Percentiles rank a stretch among this genome's conserved stretches.
These are phyloP conservation scores for Neotoxoptera formosana DNA, from an alignment of 1,140 invertebrate genomes.

Conservation along the genomic window DNA sequence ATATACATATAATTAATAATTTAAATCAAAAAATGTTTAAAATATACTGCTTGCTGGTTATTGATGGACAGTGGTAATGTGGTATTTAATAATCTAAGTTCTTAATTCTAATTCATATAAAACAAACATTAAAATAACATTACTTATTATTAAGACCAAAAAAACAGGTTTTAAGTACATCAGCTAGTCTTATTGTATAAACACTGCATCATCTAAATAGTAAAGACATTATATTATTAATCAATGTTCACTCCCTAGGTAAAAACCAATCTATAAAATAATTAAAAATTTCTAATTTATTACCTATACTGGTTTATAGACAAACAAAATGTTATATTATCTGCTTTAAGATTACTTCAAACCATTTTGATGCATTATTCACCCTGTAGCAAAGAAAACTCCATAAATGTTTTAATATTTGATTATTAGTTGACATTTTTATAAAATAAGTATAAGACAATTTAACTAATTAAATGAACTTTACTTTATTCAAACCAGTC, in stretches of 20 bases:
- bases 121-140: not conserved
- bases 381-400: not conserved
- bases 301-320: not conserved
- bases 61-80: not conserved
- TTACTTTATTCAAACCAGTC: too few species aligned
- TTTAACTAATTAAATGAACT: too few species aligned
- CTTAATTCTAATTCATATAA: not conserved
- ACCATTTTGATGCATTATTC: not conserved
- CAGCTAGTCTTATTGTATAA: not conserved
- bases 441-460: too few species aligned
- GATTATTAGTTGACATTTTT: not conserved
- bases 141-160: not conserved
- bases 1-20: not conserved
- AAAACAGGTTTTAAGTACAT: not conserved
- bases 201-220: not conserved
- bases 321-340: not conserved
- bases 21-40: not conserved
- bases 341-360: not conserved
- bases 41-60: not conserved
- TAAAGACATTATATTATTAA: not conserved
- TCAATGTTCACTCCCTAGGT: not conserved
- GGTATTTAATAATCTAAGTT: not conserved
- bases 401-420: not conserved
- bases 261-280: not conserved
- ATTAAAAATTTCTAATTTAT: not conserved